Evolutionary conservation across 2,797 vertebrate species (phyloP), one percentile per base, ranked within the genome.

Genomic region (Emydoidea blandingii): DNA sequence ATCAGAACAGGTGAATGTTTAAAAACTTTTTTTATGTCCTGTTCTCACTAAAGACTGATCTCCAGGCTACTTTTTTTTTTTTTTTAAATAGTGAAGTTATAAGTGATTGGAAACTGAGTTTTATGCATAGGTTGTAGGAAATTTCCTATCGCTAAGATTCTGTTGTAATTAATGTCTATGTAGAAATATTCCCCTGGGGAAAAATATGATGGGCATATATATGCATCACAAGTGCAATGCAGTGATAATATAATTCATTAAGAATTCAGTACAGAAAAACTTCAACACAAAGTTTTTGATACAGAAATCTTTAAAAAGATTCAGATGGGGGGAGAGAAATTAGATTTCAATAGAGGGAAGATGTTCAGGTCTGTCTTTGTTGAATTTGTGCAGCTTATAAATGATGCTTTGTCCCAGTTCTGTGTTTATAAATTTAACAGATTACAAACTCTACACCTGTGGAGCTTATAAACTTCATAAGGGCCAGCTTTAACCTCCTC

Each of bases 91-190:
- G 23, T 8, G 11, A 47, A 76, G 12, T 49, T 62, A 49, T 23
- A 49, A 44, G 21, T 62, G 31, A 49, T n/a, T 83, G 47, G 56
- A 49, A 54, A 76, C 19, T 54, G n/a, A 56, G 21, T 56, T 37
- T 54, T 41, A 23, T 53, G 7, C 34, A 41, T 83, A 47, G 4
- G 44, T 81, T 62, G 57, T 14, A 34, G 57, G 44, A 62, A 31
- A 8, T 62, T 83, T 47, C 57, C 34, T 90, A 8, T 89, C 86
- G 47, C 41, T 85, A 90, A 56, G 8, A 56, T 81, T 87, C 81
- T 16, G 50, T 88, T 44, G 37, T 41, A 29, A 37, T 90, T 91
- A 90, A 86, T 84, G 94, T 91, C 59, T 90, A 86, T 72, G 50
- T 74, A 91, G 54, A 52, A 87, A 81, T 31, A 31, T 78, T 86